Conservation (phyloP, 1,140 invertebrate species). For the Cotesia typhae region DNA sequence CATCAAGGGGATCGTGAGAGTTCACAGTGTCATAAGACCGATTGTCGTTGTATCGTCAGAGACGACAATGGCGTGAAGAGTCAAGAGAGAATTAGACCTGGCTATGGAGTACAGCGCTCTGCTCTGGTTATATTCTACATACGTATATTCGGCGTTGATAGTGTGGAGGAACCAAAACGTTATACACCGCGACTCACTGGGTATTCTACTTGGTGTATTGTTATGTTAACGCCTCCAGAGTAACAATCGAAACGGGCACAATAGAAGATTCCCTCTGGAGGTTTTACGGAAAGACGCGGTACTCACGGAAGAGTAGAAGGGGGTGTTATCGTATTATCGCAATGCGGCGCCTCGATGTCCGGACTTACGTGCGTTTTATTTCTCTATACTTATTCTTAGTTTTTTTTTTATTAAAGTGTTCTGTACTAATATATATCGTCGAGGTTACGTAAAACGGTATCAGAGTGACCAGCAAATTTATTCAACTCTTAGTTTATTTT, state of each 20-base stretch:
- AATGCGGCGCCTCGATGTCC: constrained; percentile 57
- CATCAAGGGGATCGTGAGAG: constrained; percentile 23
- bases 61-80: constrained; percentile 5
- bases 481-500: no score
- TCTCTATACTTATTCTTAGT: neutral
- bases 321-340: constrained; percentile 60
- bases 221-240: constrained; percentile 62
- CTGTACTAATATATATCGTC: no score
- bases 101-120: neutral
- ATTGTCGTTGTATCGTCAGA: no score
- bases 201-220: constrained; percentile 47
- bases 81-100: neutral
- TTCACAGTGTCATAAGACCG: constrained; percentile 20
- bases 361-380: constrained; percentile 26
- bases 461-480: no score
- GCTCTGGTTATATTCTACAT: neutral
- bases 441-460: neutral
- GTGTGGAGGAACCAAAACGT: neutral
- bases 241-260: constrained; percentile 61
- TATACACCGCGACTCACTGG: constrained; percentile 8
- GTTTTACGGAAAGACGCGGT: constrained; percentile 27
- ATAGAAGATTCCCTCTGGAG: constrained; percentile 53
- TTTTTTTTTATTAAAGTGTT: constrained; percentile 2
- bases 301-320: neutral
- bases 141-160: neutral